phyloP scores from a whole-genome alignment of 2,888 invertebrate genomes.

The Caenorhabditis sinica region DNA sequence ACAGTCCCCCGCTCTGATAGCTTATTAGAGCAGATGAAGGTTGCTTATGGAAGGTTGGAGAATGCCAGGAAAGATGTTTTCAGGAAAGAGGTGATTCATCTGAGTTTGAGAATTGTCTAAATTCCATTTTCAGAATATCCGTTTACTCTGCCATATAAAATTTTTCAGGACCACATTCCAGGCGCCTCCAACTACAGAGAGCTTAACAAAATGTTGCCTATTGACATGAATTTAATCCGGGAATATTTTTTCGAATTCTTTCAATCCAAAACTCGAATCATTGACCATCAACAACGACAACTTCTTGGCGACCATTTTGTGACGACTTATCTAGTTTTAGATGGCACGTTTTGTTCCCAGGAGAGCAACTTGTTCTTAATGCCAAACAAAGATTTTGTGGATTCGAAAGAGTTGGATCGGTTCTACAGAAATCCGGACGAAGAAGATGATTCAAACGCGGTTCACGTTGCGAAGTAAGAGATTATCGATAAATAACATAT shows the following conservation, averaged over 20 bases:
- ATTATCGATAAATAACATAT: background rate
- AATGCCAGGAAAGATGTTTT: background rate
- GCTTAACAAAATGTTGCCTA: too few species aligned
- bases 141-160: too few species aligned
- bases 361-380: constrained; percentile 4
- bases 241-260: too few species aligned
- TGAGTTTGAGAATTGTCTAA: too few species aligned
- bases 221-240: too few species aligned
- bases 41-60: constrained; percentile 2
- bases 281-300: too few species aligned
- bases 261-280: too few species aligned
- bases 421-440: background rate
- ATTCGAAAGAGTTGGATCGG: background rate
- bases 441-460: background rate
- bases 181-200: too few species aligned
- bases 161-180: too few species aligned
- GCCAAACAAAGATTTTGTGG: constrained; percentile 18
- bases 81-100: background rate
- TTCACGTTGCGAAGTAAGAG: background rate
- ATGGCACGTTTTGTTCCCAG: background rate
- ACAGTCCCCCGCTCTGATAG: background rate
- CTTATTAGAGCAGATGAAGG: background rate
- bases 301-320: too few species aligned
- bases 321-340: too few species aligned
- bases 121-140: too few species aligned